Evolutionary conservation across 2,797 vertebrate species (phyloP).

Genomic region (Pterois miles): DNA sequence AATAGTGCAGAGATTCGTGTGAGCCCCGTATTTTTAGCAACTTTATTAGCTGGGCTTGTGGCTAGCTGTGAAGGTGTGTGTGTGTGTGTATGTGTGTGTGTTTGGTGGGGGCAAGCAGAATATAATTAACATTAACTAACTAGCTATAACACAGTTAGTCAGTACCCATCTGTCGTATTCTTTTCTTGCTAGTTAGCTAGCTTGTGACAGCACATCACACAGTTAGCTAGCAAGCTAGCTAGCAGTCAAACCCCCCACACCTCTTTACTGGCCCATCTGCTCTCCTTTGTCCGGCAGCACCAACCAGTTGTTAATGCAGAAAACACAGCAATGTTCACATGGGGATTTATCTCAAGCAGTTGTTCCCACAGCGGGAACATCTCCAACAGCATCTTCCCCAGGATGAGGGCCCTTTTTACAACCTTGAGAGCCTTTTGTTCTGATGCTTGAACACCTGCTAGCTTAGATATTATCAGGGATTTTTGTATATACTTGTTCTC

Average conservation of each 20-base stretch:
- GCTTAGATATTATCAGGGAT: not conserved
- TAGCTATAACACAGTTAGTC: not conserved
- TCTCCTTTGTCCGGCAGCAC: slow-evolving; percentile 57
- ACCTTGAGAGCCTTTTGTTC: slow-evolving; percentile 11
- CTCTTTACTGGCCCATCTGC: slow-evolving; percentile 37
- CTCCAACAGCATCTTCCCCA: not conserved
- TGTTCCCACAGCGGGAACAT: not conserved
- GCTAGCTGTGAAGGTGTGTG: not conserved
- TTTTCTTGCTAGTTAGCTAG: slow-evolving; percentile 5
- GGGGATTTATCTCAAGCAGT: not conserved
- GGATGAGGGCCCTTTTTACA: not conserved
- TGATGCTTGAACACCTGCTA: not conserved
- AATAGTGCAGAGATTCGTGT: not conserved
- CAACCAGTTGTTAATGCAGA: not conserved
- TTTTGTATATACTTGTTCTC: not conserved
- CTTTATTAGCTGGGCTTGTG: not conserved
- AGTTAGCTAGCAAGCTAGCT: too few relatives aligned
- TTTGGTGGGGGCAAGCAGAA: too few relatives aligned
- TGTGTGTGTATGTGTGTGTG: too few relatives aligned
- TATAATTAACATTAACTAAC: not conserved
- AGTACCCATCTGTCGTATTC: not conserved
- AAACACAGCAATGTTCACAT: not conserved
- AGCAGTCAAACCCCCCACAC: slow-evolving; percentile 10
- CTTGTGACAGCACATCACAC: too few relatives aligned
- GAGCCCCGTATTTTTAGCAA: not conserved